phyloP scores from a whole-genome alignment of 2,113 vertebrate species.

The Capreolus pygargus region DNA sequence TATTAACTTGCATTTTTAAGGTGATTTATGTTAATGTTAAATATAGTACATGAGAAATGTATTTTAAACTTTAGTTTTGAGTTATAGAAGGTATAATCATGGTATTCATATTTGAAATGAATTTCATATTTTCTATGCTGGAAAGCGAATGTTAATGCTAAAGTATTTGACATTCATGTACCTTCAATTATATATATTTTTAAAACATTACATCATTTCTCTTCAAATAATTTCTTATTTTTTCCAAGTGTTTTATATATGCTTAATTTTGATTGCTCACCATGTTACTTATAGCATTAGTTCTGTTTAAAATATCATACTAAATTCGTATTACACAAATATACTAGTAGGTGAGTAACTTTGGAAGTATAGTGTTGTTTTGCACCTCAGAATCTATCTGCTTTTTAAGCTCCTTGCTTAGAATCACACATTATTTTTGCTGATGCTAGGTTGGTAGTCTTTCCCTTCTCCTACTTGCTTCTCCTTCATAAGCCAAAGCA shows the following conservation, averaged over 20 bases:
- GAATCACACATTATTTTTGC: neutral
- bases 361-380: neutral
- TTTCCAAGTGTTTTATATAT: neutral
- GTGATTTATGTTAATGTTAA: neutral
- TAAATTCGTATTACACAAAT: neutral
- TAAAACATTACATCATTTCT: neutral
- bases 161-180: neutral
- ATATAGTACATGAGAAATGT: neutral
- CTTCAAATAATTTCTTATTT: neutral
- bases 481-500: neutral
- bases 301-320: neutral
- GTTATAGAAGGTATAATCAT: neutral
- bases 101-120: neutral
- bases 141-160: neutral
- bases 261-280: neutral
- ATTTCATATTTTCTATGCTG: neutral
- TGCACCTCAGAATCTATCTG: neutral
- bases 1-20: neutral
- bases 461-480: neutral
- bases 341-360: neutral
- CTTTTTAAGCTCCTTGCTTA: neutral
- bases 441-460: neutral
- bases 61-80: constrained; percentile 19
- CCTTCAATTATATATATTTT: neutral
- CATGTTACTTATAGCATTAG: neutral